These are phyloP conservation scores for Calliopum simillimum DNA, from an alignment of 2,888 invertebrate genomes.

Conservation along the genomic window DNA sequence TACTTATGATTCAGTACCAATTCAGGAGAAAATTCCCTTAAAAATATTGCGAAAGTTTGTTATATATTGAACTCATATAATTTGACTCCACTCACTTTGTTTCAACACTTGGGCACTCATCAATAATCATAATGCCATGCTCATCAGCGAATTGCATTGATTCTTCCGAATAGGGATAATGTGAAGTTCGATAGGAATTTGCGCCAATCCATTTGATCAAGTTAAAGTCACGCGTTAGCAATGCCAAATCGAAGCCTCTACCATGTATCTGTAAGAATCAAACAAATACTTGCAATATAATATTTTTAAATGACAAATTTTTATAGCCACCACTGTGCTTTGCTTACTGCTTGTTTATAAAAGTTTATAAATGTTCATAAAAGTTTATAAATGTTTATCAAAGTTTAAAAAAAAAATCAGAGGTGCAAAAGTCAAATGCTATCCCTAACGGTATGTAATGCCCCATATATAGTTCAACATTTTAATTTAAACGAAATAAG, in stretches of 20 bases:
- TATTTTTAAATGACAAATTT: too few species aligned
- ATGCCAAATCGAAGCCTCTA: constrained; percentile 89
- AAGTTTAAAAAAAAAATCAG: too few species aligned
- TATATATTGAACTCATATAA: background rate
- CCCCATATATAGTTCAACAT: too few species aligned
- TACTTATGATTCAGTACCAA: constrained; percentile 84
- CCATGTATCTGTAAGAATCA: constrained; percentile 78
- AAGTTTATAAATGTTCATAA: too few species aligned
- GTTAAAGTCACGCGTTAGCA: constrained; percentile 92
- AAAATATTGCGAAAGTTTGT: too few species aligned
- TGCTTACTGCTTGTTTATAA: too few species aligned
- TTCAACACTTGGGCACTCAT: constrained; percentile 95
- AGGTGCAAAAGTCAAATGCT: too few species aligned
- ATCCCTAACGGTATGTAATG: too few species aligned
- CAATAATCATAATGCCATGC: constrained; percentile 92
- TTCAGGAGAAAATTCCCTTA: background rate
- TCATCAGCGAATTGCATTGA: constrained; percentile 94
- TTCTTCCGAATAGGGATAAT: constrained; percentile 98
- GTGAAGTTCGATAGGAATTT: constrained; percentile 95
- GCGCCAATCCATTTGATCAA: constrained; percentile 95
- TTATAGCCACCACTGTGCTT: too few species aligned
- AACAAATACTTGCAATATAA: too few species aligned
- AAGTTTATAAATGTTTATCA: too few species aligned
- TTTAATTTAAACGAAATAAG: too few species aligned
- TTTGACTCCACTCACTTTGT: constrained; percentile 73